Percentiles rank a stretch among this genome's conserved stretches.
Conservation (phyloP, 2,888 invertebrate species). For the Synergus itoensis region DNA sequence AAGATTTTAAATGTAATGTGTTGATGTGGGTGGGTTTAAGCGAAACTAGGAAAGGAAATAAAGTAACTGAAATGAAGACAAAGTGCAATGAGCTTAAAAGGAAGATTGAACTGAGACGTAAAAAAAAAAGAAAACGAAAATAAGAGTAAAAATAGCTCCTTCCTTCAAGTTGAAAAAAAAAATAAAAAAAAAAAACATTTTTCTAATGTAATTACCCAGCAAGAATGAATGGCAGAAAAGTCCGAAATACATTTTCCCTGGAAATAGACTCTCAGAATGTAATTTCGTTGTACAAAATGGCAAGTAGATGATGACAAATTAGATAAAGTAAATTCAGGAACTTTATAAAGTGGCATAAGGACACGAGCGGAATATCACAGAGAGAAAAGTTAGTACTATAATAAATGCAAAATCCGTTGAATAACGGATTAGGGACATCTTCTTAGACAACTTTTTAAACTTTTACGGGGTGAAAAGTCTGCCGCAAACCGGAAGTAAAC, state of each 20-base stretch:
- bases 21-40: not conserved
- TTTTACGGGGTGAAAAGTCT: conserved; percentile 4
- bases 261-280: not conserved
- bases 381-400: not conserved
- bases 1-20: conserved; percentile 16
- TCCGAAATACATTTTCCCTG: not conserved
- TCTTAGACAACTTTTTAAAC: conserved; percentile 6
- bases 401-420: conserved; percentile 30
- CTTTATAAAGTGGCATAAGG: not conserved
- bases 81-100: not conserved
- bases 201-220: not conserved
- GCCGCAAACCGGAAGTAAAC: conserved; percentile 22
- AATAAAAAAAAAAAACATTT: not conserved
- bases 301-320: not conserved
- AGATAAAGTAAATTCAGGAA: not conserved
- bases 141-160: not conserved
- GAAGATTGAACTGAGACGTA: not conserved
- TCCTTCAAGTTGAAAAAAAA: not conserved
- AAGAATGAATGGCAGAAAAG: not conserved
- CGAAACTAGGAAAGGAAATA: not conserved
- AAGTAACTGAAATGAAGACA: conserved; percentile 6
- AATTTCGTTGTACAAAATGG: not conserved
- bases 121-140: not conserved
- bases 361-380: not conserved
- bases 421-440: conserved; percentile 15